Evolutionary conservation across 2,797 vertebrate species (phyloP), one percentile per base, ranked within the genome.

Genomic region (Catostomus latipinnis): DNA sequence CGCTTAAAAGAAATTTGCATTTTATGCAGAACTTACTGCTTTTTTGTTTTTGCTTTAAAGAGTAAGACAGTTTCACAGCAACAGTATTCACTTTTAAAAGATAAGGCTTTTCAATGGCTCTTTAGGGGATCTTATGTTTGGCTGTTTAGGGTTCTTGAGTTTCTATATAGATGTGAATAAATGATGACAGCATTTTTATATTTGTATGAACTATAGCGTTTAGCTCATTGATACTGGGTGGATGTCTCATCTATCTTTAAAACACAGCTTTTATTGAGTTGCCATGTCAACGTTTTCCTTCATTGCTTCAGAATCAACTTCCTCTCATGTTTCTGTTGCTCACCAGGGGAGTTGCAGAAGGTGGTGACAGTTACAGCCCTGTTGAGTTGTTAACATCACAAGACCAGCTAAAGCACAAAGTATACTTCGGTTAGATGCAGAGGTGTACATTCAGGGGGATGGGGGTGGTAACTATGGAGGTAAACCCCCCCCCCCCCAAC

Each of bases 311-410:
- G 14, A 45, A 70, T 50, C 62, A 14, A 48, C n/a, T 70, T 52
- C 43, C n/a, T 49, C 45, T 67, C 43, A 9, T 6, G 73, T 67
- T 13, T 46, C 65, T 49, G 6, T 66, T 1, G 7, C 45, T 8
- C 48, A 48, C 11, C 11, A 12, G 8, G 62, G 62, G 45, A 57
- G 34, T 34, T 73, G 49, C 49, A 54, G 13, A 68, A 16, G 22
- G 46, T 10, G 68, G 71, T 56, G 62, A 6, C 14, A 22, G 52
- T 70, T n/a, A 79, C 57, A 46, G 60, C 13, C 18, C 72, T 7
- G 5, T 18, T 7, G 72, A 62, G 48, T 63, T 4, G 18, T 22
- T 22, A 5, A 18, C 52, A 65, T 46, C 34, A 56, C 50, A 57
- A 34, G 14, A 46, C 8, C 65, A 13, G 16, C 57, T 48, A 54